Percentiles rank a stretch among this genome's conserved stretches.
Evolutionary conservation across 1,140 invertebrate species (phyloP).

Genomic region (Papilio polyxenes): DNA sequence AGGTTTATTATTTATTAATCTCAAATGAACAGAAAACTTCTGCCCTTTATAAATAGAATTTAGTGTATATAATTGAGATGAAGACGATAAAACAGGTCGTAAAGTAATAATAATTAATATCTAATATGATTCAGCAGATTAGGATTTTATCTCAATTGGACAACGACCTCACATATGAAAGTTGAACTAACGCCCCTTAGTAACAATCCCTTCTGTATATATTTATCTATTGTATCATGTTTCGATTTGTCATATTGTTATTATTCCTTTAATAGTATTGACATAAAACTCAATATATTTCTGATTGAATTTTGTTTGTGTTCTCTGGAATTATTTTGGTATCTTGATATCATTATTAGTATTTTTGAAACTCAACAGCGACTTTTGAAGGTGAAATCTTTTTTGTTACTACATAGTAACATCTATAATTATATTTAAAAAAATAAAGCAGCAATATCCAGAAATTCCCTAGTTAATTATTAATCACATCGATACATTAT

Average conservation of each 20-base stretch:
- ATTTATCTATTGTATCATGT: neutral
- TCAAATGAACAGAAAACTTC: no score
- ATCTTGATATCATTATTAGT: neutral
- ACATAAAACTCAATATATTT: neutral
- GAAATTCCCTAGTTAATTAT: neutral
- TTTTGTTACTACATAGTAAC: no score
- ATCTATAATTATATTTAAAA: no score
- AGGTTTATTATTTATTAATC: no score
- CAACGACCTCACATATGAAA: neutral
- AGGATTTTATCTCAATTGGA: neutral
- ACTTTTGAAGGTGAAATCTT: no score
- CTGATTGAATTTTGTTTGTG: neutral
- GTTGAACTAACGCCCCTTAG: neutral
- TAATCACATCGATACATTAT: neutral
- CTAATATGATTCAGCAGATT: neutral
- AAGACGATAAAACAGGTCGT: neutral
- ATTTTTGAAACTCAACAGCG: no score
- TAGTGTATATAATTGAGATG: neutral
- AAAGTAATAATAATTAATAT: neutral
- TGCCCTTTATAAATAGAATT: neutral
- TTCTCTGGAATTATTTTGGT: neutral
- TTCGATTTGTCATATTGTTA: neutral
- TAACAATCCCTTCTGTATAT: constrained; percentile 6
- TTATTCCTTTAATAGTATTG: neutral
- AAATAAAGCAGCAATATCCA: neutral